Conservation (phyloP, 1,140 invertebrate genomes). For the Spodoptera litura region DNA sequence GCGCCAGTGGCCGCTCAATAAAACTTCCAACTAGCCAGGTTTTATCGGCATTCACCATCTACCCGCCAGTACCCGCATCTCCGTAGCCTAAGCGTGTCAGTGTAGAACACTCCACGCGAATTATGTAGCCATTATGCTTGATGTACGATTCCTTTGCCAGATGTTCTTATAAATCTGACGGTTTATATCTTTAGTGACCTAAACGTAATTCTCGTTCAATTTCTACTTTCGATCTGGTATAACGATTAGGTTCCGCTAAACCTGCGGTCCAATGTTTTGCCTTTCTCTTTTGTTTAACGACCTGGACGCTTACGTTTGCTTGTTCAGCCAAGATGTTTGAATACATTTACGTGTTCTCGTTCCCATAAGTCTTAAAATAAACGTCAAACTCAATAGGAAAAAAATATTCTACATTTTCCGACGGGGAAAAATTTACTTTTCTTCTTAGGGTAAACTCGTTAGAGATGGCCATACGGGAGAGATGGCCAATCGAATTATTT, state of each 20-base stretch:
- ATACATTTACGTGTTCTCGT: background rate
- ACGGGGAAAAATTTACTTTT: slow-evolving; percentile 26
- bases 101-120: slow-evolving; percentile 66
- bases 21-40: slow-evolving; percentile 75
- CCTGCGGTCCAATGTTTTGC: slow-evolving; percentile 1
- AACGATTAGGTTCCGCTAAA: background rate
- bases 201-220: slow-evolving; percentile 41
- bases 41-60: slow-evolving; percentile 70
- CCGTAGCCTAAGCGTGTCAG: slow-evolving; percentile 69
- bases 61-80: slow-evolving; percentile 62
- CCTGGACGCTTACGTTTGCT: background rate
- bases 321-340: background rate
- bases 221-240: slow-evolving; percentile 30
- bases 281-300: slow-evolving; percentile 12
- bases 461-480: too few relatives aligned
- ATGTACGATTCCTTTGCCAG: slow-evolving; percentile 58
- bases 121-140: slow-evolving; percentile 72
- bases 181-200: slow-evolving; percentile 34
- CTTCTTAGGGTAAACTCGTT: too few relatives aligned
- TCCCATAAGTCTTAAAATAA: too few relatives aligned
- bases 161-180: slow-evolving; percentile 40
- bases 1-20: slow-evolving; percentile 69
- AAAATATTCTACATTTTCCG: slow-evolving; percentile 9
- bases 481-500: too few relatives aligned
- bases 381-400: slow-evolving; percentile 9